Base-by-base conservation (phyloP, 2,113 vertebrate genomes). In the Desmodus rotundus region DNA sequence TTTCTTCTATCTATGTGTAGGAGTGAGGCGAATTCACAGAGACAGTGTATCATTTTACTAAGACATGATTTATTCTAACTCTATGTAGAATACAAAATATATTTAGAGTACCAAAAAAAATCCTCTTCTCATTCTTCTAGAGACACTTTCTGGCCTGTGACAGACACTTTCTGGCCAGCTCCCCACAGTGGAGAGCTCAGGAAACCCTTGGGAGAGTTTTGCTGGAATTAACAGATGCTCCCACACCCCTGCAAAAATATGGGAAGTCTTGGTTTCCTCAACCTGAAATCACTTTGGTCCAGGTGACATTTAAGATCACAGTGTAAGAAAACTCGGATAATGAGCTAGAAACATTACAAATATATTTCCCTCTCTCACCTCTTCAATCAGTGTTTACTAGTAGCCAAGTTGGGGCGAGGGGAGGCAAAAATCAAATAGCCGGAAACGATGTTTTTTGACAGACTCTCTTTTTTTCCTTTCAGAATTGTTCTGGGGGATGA, bases 361-460 rank as follows among this genome's bases (percentile, higher is more conserved):
- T 43, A 20, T 33, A n/a, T 94, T 54, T n/a, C 22, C 4, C 58
- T n/a, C 19, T 65, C 24, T 73, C 20, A 47, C 16, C 63, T 95
- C 33, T 92, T n/a, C 38, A 87, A 31, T 82, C 43, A 36, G 28
- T 88, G 5, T 72, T 90, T 91, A 73, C 83, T 93, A 91, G 10
- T 73, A 78, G 50, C 52, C 80, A 78, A 82, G 33, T 67, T 73
- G 5, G 45, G 67, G 28, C 7, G 5, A 5, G n/a, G 17, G 17
- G n/a, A 88, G 24, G 41, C 67, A 94, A 90, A 87, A 84, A 56
- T 89, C 41, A 78, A 92, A 54, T 9, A 77, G 74, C 17, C 92
- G 47, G 50, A 95, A 96, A 96, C 72, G 38, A 50, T 84, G 17
- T 76, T 72, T 94, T 92, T 94, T 82, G 67, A 67, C 31, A 24